Conservation (phyloP, 2,113 vertebrate species). For the Ariopsis seemanni region DNA sequence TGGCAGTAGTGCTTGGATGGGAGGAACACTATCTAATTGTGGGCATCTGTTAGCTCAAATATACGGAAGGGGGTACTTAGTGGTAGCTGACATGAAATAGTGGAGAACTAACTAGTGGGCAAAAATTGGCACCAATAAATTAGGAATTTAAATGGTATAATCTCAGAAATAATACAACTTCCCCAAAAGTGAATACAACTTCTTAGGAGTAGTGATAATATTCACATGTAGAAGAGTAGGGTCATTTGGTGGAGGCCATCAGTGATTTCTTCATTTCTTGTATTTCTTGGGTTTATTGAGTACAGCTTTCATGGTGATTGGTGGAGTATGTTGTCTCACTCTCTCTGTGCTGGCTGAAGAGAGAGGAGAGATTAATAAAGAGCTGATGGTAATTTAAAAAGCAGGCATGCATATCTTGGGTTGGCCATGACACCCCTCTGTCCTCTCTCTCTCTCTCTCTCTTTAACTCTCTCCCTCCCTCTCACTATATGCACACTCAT, state of each 20-base stretch:
- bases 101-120: constrained; percentile 1
- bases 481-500: constrained; percentile 55
- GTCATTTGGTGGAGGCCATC: constrained; percentile 23
- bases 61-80: neutral
- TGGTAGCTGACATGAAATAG: neutral
- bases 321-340: constrained; percentile 25
- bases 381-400: constrained; percentile 58
- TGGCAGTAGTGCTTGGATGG: neutral
- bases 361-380: constrained; percentile 57
- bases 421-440: constrained; percentile 51
- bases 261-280: constrained; percentile 34
- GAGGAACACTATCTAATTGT: constrained; percentile 18
- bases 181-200: neutral
- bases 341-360: constrained; percentile 14
- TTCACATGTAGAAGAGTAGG: neutral
- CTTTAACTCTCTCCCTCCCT: constrained; percentile 20
- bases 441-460: constrained; percentile 43
- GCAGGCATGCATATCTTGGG: constrained; percentile 60
- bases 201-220: neutral
- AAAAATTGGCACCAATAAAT: constrained; percentile 7
- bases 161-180: neutral
- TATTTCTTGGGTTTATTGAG: constrained; percentile 47
- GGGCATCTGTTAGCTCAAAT: constrained; percentile 4
- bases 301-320: constrained; percentile 23
- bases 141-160: neutral